Base-by-base conservation (phyloP, 2,888 invertebrate species). In the Drosophila picticornis region DNA sequence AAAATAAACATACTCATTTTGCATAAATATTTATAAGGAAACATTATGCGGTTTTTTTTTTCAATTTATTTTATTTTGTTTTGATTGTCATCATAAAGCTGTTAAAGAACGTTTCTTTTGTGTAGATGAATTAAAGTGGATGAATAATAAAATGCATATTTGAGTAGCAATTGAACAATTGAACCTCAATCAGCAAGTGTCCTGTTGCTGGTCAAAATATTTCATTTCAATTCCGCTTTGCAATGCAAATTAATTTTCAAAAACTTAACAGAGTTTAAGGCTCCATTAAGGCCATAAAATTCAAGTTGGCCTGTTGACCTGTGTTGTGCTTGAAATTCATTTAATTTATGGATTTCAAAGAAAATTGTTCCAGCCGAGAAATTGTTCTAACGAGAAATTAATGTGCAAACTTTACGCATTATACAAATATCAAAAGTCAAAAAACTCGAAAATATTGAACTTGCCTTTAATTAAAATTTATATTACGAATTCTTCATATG, bases 241-340 rank as follows among this genome's bases (percentile, higher is more conserved):
- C 71, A 83, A 90, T 86, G 71, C 69, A 86, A 86, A 85, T 88
- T 64, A 63, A 75, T 69, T 75, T 71, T 56, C n/a, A 31, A 63
- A 46, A 51, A 46, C 36, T 25, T 48, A 46, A 11, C 4, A 2
- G 25, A 57, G n/a, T n/a, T n/a, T n/a, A n/a, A n/a, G n/a, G n/a
- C n/a, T 36, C 11, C 29, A 58, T 58, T 53, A 22, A 48, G 34
- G 60, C 53, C 52, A 57, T 32, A 34, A 32, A 72, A 58, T 58
- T 36, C 29, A 29, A 29, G 29, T 29, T 11, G 25, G 10, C 27
- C 27, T 16, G 2, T 32, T 27, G 16, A 46, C 7, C 29, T n/a
- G n/a, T 19, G 22, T 25, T 40, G n/a, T 36, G 11, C 22, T 80
- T 16, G 34, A 34, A 72, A 83, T 80, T 34, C 16, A 66, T 72